Percentiles rank a stretch among this genome's conserved stretches.
Conservation (phyloP, 2,888 invertebrate genomes). For the Dynastes maya region DNA sequence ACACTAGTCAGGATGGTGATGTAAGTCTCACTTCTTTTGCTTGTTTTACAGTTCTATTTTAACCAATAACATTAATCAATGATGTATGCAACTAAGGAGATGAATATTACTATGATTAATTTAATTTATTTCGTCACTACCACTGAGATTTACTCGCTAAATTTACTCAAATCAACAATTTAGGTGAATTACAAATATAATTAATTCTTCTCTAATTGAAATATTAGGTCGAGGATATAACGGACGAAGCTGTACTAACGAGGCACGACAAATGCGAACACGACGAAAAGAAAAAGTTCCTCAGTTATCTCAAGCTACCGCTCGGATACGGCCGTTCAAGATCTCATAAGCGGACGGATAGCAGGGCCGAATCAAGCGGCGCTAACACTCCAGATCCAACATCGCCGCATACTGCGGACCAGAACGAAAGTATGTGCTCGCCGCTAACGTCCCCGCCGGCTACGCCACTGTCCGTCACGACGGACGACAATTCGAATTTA, state of each 20-base stretch:
- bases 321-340: constrained; percentile 71
- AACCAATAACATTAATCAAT: constrained; percentile 52
- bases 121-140: constrained; percentile 56
- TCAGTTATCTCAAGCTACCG: constrained; percentile 73
- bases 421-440: constrained; percentile 66
- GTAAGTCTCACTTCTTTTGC: constrained; percentile 68
- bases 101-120: constrained; percentile 34
- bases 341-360: constrained; percentile 78
- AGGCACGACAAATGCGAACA: constrained; percentile 86
- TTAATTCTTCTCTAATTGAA: background rate
- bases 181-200: background rate
- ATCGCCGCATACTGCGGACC: constrained; percentile 74
- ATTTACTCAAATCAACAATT: background rate
- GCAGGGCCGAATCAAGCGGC: constrained; percentile 80
- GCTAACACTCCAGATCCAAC: constrained; percentile 84
- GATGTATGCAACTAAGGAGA: constrained; percentile 44
- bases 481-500: constrained; percentile 55
- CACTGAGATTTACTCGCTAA: constrained; percentile 51
- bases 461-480: constrained; percentile 68
- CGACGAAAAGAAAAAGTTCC: constrained; percentile 86
- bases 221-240: constrained; percentile 81
- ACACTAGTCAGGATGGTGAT: constrained; percentile 73
- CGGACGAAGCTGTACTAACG: constrained; percentile 79
- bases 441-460: constrained; percentile 73
- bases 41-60: background rate